phyloP scores from a whole-genome alignment of 53 echinoderm and acorn worm species.

The Temnopleurus reevesii region DNA sequence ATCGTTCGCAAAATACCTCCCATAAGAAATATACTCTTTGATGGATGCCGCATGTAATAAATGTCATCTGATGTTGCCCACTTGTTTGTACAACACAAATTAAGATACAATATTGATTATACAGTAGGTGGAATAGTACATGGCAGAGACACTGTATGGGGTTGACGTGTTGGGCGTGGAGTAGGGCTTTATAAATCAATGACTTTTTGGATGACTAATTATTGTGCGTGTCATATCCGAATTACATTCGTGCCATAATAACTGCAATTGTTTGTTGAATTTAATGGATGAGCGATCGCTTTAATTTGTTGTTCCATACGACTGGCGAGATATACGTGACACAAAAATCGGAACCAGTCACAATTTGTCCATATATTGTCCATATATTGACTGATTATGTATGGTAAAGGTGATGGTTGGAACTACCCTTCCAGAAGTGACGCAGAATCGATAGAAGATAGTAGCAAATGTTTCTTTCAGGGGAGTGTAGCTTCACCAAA shows the following conservation, averaged over 20 bases:
- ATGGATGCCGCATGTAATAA: no score
- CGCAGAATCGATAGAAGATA: no score
- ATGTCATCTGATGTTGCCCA: not conserved
- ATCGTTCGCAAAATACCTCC: no score
- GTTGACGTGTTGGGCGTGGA: not conserved
- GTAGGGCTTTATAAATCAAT: not conserved
- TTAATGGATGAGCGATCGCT: not conserved
- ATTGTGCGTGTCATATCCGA: not conserved
- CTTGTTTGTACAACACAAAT: not conserved
- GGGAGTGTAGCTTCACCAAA: no score
- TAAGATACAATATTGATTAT: no score
- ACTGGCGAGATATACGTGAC: not conserved
- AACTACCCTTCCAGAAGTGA: no score
- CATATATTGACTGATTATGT: no score
- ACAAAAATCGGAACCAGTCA: no score
- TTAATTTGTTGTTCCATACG: not conserved
- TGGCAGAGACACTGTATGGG: not conserved
- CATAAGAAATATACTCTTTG: no score
- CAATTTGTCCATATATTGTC: no score
- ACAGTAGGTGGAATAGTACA: not conserved
- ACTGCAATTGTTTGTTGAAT: slow-evolving; percentile 15
- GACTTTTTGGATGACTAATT: not conserved
- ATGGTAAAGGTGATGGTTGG: no score
- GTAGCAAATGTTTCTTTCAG: no score
- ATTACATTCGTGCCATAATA: slow-evolving; percentile 18